phyloP scores from a whole-genome alignment of 2,113 vertebrate species.

The Chinchilla lanigera region DNA sequence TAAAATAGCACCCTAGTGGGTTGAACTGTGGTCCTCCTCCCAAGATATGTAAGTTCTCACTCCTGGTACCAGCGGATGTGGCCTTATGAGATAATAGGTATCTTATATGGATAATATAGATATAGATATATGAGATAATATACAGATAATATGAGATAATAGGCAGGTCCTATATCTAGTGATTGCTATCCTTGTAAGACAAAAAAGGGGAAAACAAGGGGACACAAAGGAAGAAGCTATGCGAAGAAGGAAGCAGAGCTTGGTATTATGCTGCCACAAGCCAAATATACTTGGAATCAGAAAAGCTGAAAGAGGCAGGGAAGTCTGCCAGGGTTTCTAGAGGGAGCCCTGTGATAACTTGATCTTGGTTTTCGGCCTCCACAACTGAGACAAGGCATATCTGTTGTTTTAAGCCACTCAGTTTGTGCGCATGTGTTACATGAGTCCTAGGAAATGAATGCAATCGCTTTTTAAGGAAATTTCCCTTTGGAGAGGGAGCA shows the following conservation, averaged over 20 bases:
- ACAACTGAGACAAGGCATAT: not conserved
- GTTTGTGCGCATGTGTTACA: not conserved
- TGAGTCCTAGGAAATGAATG: not conserved
- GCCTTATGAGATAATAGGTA: not conserved
- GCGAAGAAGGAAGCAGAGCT: not conserved
- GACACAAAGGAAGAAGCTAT: not conserved
- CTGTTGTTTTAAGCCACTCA: not conserved
- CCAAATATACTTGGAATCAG: no score
- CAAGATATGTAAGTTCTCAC: not conserved
- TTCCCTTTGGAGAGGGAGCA: not conserved
- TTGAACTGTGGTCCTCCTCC: not conserved
- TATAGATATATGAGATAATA: no score
- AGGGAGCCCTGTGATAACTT: not conserved
- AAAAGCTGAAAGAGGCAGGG: not conserved
- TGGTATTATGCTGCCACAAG: not conserved
- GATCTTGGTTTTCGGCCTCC: not conserved
- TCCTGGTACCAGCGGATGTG: not conserved
- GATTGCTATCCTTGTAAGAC: not conserved
- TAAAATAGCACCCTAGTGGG: not conserved
- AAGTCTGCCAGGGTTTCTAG: not conserved
- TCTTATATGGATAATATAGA: no score
- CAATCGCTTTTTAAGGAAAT: not conserved
- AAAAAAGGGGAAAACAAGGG: not conserved
- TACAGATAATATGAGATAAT: no score
- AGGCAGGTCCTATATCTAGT: not conserved